Base-by-base conservation (phyloP, 2,797 vertebrate species). In the Karalla daura region DNA sequence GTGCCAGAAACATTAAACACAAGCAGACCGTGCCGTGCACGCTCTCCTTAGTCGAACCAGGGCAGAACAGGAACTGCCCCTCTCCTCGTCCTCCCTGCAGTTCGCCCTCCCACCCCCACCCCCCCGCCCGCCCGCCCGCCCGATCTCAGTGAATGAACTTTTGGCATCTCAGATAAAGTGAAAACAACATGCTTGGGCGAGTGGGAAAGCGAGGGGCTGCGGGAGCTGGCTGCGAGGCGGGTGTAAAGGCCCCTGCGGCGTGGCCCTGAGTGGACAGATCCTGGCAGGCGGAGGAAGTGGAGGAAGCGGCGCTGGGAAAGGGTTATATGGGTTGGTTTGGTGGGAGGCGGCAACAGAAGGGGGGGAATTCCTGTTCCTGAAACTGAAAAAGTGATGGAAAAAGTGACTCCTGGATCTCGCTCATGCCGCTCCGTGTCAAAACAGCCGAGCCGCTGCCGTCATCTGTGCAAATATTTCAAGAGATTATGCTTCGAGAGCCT, bases 321-420 rank as follows among this genome's bases (percentile, higher is more conserved):
- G 76, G 47, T 68, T 76, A 17, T 10, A 41, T 7, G 23, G 69
- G 74, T 30, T 55, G 69, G 76, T 52, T 30, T 55, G 69, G 76
- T 52, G 46, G 76, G 79, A 74, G 74, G 76, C 17, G 43, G 70
- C 77, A 64, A 50, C 67, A 75, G 51, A 61, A 81, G 83, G 85
- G 65, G 79, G 88, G 91, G 84, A 90, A 91, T 93, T 92, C 85
- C 87, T 90, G 84, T 87, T 84, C 74, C 84, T 74, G 76, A 76
- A n/a, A 71, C 72, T 60, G 70, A 74, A 71, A n/a, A 87, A 82
- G 69, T 67, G 76, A 73, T 89, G 83, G 88, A 91, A 92, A 92
- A 88, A 86, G 72, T 88, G 85, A 92, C 70, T 81, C 45, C 58
- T 43, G 23, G 67, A 71, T 80, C 63, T 72, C 14, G 49, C 74